Conservation (phyloP, 2,113 vertebrate species). For the Cichladusa arquata region DNA sequence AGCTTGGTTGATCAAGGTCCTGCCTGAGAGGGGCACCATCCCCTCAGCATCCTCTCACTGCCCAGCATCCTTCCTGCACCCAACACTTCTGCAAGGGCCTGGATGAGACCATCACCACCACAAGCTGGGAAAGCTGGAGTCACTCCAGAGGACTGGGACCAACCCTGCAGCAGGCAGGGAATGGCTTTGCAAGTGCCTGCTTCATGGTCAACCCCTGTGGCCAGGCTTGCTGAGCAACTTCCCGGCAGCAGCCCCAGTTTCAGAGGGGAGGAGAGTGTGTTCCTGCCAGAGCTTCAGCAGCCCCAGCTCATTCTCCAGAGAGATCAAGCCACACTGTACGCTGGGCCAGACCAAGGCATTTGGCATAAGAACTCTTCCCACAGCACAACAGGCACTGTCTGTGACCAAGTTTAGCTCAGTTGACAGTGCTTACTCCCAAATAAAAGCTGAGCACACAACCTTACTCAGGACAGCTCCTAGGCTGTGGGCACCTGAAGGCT, state of each 20-base stretch:
- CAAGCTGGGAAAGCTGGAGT: neutral
- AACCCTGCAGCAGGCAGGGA: neutral
- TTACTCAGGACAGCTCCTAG: neutral
- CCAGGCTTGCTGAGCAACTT: neutral
- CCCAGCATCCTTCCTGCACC: neutral
- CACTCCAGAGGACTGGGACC: neutral
- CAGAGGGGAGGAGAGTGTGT: neutral
- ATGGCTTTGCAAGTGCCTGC: neutral
- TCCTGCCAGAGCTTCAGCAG: neutral
- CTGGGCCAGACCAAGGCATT: neutral
- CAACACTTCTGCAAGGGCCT: fast-evolving
- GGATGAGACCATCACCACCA: neutral
- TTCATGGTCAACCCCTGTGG: neutral
- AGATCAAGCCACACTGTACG: neutral
- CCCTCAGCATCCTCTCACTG: neutral
- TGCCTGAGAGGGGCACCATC: neutral
- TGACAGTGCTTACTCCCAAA: neutral
- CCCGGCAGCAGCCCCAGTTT: neutral
- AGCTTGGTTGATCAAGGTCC: neutral
- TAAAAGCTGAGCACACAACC: neutral
- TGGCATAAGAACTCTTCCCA: neutral
- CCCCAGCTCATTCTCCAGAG: neutral
- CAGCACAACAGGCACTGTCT: neutral
- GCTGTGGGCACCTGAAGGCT: neutral
- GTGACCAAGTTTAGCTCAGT: neutral